Evolutionary conservation across 1,140 invertebrate species (phyloP).

Genomic region (Amphibalanus amphitrite): DNA sequence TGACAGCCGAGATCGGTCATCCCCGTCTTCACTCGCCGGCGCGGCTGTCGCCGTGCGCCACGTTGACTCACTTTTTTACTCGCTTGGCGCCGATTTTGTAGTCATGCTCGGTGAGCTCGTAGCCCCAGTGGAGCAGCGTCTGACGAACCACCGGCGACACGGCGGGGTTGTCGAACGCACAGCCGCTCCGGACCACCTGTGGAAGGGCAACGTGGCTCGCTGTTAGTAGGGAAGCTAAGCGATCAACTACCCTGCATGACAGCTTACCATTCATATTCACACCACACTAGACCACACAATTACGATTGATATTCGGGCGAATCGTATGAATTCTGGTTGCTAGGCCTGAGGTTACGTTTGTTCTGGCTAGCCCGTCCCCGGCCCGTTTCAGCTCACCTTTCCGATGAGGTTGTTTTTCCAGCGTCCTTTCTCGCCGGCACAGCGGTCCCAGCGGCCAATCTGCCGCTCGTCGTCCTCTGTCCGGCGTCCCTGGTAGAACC

Average conservation of each 20-base stretch:
- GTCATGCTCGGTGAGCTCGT: constrained; percentile 15
- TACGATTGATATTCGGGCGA: too few relatives aligned
- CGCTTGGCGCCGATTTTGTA: constrained; percentile 12
- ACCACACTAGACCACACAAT: too few relatives aligned
- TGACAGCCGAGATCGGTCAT: too few relatives aligned
- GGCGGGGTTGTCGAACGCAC: constrained; percentile 9
- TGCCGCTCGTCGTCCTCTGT: constrained; percentile 16
- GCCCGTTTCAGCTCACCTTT: constrained; percentile 12
- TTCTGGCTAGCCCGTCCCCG: too few relatives aligned
- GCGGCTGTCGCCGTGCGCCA: too few relatives aligned
- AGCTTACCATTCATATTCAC: too few relatives aligned
- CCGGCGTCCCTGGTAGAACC: constrained; percentile 11
- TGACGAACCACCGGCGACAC: constrained; percentile 16
- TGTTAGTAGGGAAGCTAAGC: too few relatives aligned
- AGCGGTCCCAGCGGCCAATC: constrained; percentile 13
- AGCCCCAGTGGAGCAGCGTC: constrained; percentile 16
- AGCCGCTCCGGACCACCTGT: constrained; percentile 11
- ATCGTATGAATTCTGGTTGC: too few relatives aligned
- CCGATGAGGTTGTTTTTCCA: constrained; percentile 16
- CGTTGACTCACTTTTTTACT: constrained; percentile 4
- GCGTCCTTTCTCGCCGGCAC: constrained; percentile 14
- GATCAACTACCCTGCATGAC: too few relatives aligned
- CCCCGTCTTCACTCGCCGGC: too few relatives aligned
- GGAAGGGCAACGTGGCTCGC: too few relatives aligned
- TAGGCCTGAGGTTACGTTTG: too few relatives aligned